Percentiles rank a stretch among this genome's conserved stretches.
Evolutionary conservation across 2,113 vertebrate genomes (phyloP).

Genomic region (Rhabdornis inornatus): DNA sequence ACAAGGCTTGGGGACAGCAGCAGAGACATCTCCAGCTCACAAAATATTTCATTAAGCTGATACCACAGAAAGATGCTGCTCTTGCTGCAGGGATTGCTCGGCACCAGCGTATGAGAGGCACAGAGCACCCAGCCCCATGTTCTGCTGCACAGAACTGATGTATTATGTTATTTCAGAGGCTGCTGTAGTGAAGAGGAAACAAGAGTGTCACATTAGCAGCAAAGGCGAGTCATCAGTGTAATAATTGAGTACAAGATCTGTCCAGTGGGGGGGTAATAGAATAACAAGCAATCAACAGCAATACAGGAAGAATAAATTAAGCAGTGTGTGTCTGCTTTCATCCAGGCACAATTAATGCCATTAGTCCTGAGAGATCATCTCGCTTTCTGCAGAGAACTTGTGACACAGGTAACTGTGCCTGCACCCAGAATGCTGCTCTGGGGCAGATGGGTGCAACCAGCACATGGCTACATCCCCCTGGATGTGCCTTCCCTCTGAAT

Average conservation of each 20-base stretch:
- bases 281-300: conserved; percentile 34
- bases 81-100: not conserved
- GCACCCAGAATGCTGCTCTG: not conserved
- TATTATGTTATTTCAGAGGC: not conserved
- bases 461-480: accelerated
- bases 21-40: not conserved
- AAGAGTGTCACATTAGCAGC: not conserved
- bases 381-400: not conserved
- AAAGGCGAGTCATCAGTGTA: not conserved
- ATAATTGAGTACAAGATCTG: conserved; percentile 51
- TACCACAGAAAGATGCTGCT: not conserved
- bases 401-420: not conserved
- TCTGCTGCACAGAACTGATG: not conserved
- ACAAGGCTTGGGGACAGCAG: not conserved
- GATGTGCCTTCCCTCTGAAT: not conserved
- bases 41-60: not conserved
- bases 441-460: not conserved
- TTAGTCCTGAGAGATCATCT: conserved; percentile 9
- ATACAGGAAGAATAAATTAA: conserved; percentile 42
- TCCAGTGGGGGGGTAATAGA: conserved; percentile 42
- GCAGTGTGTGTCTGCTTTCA: not conserved
- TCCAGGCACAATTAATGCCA: conserved; percentile 45
- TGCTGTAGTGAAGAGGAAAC: conserved; percentile 1
- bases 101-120: not conserved
- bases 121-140: not conserved